A percentile compares a stretch with the other conserved stretches of the same genome.
These are phyloP conservation scores for Crenichthys baileyi DNA, from an alignment of 2,797 vertebrate genomes.

Conservation along the genomic window DNA sequence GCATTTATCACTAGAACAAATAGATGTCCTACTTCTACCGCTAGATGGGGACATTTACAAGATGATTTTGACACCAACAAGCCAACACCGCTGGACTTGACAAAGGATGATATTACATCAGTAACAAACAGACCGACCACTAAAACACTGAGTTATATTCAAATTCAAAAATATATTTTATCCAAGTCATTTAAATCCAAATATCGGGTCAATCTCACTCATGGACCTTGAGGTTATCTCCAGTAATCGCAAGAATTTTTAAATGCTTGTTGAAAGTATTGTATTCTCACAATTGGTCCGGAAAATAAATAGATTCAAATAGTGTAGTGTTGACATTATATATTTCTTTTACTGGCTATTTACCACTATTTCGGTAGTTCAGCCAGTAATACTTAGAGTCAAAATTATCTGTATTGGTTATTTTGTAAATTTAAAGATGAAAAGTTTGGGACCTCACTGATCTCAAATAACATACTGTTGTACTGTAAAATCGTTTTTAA, in stretches of 20 bases:
- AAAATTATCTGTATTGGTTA: background rate
- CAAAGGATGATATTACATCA: background rate
- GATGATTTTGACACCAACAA: too few species aligned
- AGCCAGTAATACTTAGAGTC: background rate
- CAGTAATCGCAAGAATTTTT: background rate
- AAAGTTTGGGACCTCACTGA: background rate
- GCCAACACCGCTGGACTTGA: background rate
- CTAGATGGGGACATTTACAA: conserved; percentile 70
- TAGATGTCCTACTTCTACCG: conserved; percentile 29
- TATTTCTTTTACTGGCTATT: background rate
- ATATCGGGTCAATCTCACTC: background rate
- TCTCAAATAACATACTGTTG: background rate
- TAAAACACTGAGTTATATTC: background rate
- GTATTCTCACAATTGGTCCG: background rate
- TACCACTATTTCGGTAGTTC: background rate
- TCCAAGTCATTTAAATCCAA: background rate
- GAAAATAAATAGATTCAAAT: background rate
- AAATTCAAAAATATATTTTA: background rate
- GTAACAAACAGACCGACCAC: background rate
- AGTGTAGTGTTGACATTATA: background rate
- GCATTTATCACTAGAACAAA: background rate
- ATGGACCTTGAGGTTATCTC: background rate
- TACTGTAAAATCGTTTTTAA: background rate
- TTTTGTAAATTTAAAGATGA: background rate
- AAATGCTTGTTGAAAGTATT: background rate